Percentiles rank a stretch among this genome's conserved stretches.
phyloP scores from a whole-genome alignment of 2,113 vertebrate genomes.

The Myotis lucifugus region DNA sequence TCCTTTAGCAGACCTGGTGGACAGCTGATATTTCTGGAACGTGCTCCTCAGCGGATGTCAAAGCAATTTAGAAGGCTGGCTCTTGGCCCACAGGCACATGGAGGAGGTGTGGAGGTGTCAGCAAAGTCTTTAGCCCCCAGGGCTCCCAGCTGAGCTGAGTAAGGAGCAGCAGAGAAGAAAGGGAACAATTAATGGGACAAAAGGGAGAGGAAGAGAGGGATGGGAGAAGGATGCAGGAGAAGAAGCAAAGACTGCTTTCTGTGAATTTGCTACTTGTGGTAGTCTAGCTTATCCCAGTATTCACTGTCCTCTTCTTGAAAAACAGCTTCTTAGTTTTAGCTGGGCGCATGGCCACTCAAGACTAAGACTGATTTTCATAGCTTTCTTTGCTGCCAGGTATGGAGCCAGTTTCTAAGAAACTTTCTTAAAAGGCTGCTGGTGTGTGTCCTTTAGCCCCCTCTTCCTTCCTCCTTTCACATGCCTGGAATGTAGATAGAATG shows the following conservation, averaged over 20 bases:
- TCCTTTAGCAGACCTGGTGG: constrained; percentile 32
- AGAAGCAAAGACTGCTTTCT: background rate
- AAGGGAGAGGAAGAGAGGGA: background rate
- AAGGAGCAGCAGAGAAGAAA: background rate
- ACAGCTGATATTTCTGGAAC: constrained; percentile 44
- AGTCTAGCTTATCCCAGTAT: background rate
- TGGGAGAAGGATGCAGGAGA: background rate
- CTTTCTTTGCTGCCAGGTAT: background rate
- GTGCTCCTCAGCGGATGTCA: constrained; percentile 27
- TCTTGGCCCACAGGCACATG: background rate
- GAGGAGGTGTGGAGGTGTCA: background rate
- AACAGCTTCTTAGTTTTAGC: background rate
- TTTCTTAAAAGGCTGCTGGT: background rate
- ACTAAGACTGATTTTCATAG: background rate
- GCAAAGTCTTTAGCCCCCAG: background rate
- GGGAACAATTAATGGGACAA: background rate
- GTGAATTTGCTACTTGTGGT: background rate
- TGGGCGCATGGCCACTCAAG: background rate
- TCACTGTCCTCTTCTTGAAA: background rate
- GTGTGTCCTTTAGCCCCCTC: background rate
- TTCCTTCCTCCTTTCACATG: background rate
- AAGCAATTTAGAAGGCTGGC: constrained; percentile 47
- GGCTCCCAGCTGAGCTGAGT: background rate
- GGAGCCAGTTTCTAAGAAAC: background rate
- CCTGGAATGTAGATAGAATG: background rate